Evolutionary conservation across 1,140 invertebrate species (phyloP), one percentile per base, ranked within the genome.

Genomic region (Achroia grisella): DNA sequence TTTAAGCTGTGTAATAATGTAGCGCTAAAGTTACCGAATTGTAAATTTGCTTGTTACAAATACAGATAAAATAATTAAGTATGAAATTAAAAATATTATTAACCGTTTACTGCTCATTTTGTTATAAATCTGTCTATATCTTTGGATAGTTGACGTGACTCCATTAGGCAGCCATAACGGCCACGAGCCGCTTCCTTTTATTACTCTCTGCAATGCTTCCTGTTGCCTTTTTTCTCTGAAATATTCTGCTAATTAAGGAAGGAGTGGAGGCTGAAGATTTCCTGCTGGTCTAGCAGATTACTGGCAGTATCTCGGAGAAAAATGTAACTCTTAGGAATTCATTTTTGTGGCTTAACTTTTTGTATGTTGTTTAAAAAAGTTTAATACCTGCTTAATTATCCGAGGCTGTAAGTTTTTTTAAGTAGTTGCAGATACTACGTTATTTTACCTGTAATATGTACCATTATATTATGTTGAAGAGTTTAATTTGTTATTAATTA

Each of bases 161-260:
- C 62, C 62, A 63, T 65, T 62, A 62, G 51, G 56, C 52, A 59
- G 48, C 56, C 48, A 56, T 68, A 68, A 68, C 62, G 59, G 64
- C 68, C 59, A 68, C 62, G 62, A 62, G 43, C 54, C 54, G 51
- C 61, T 63, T 62, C 52, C 49, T 53, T 67, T 75, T 70, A 67
- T 67, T 71, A 66, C 62, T 70, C 61, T 60, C 57, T 51, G 57
- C 69, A 65, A 63, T 64, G 71, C 55, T 75, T 73, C 66, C 70
- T 72, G 72, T 73, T 73, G 65, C 66, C 71, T 65, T 73, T 71
- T 74, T 69, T 57, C 56, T 58, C 56, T 75, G 69, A 75, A 75
- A 78, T 76, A 78, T 81, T 81, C 71, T 65, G 72, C 74, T 81
- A 78, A 78, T 81, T 81, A 81, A 81, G 74, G 65, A 76, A 75